These are phyloP conservation scores for Drosophila vallismaia DNA, from an alignment of 2,888 invertebrate genomes.

Conservation along the genomic window DNA sequence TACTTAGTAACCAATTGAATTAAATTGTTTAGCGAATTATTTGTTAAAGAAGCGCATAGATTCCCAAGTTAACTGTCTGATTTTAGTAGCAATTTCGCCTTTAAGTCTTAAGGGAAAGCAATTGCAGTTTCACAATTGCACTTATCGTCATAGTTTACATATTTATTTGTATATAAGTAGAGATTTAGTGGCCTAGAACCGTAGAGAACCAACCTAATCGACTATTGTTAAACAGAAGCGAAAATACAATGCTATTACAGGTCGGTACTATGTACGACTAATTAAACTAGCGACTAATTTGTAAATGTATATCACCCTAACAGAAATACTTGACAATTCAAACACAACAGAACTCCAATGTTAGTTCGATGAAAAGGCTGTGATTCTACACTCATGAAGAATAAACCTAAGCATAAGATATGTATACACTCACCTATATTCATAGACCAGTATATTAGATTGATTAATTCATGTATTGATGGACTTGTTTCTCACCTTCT, in stretches of 20 bases:
- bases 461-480: conserved; percentile 62
- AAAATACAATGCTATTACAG: conserved; percentile 46
- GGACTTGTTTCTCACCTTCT: conserved; percentile 36
- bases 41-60: conserved; percentile 12
- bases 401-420: conserved; percentile 51
- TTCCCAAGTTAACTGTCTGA: conserved; percentile 18
- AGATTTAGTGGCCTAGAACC: conserved; percentile 36
- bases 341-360: conserved; percentile 58
- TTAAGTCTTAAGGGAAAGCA: conserved; percentile 40
- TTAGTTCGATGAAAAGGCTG: conserved; percentile 75
- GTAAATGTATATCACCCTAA: conserved; percentile 37
- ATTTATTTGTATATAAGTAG: conserved; percentile 72
- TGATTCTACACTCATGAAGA: conserved; percentile 80
- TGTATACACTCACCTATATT: conserved; percentile 32
- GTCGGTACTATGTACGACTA: conserved; percentile 44
- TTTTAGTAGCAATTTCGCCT: conserved; percentile 53
- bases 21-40: conserved; percentile 38
- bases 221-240: conserved; percentile 60
- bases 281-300: conserved; percentile 37
- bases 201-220: conserved; percentile 55
- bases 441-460: conserved; percentile 43
- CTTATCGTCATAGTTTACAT: conserved; percentile 50
- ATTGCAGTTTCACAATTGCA: conserved; percentile 27
- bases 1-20: conserved; percentile 46
- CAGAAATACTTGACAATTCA: conserved; percentile 68